phyloP scores from a whole-genome alignment of 2,888 invertebrate species.

The Scaptodrosophila latifasciaeformis region DNA sequence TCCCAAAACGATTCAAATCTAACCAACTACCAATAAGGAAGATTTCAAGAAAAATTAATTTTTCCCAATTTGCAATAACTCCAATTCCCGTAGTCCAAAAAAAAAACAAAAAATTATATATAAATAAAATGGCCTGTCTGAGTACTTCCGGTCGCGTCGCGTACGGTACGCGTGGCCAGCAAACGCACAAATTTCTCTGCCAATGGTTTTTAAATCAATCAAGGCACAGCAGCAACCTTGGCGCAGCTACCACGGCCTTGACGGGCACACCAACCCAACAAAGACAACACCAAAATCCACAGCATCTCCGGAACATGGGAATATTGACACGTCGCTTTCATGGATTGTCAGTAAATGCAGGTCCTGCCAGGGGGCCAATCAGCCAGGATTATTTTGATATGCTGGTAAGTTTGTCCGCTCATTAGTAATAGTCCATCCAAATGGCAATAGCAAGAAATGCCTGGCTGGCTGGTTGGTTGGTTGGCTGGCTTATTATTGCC shows the following conservation, averaged over 20 bases:
- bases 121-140: constrained; percentile 68
- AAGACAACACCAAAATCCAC: not conserved
- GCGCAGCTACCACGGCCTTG: constrained; percentile 20
- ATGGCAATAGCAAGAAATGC: too few relatives aligned
- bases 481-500: not conserved
- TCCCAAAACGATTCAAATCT: too few relatives aligned
- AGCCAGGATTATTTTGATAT: constrained; percentile 56
- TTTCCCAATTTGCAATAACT: not conserved
- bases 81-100: constrained; percentile 13
- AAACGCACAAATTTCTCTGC: constrained; percentile 65
- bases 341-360: constrained; percentile 46
- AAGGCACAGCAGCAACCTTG: constrained; percentile 29
- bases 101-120: constrained; percentile 16
- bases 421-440: too few relatives aligned
- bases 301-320: constrained; percentile 14
- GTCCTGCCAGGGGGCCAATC: constrained; percentile 10
- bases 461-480: too few relatives aligned
- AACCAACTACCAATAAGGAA: not conserved
- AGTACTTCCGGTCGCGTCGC: constrained; percentile 72
- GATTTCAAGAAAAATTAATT: not conserved
- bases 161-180: constrained; percentile 65
- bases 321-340: constrained; percentile 51
- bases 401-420: constrained; percentile 61
- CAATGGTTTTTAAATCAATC: constrained; percentile 61
- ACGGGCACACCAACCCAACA: constrained; percentile 16